A percentile compares a stretch with the other conserved stretches of the same genome.
phyloP scores from a whole-genome alignment of 2,113 vertebrate genomes.

The Regulus satrapa region DNA sequence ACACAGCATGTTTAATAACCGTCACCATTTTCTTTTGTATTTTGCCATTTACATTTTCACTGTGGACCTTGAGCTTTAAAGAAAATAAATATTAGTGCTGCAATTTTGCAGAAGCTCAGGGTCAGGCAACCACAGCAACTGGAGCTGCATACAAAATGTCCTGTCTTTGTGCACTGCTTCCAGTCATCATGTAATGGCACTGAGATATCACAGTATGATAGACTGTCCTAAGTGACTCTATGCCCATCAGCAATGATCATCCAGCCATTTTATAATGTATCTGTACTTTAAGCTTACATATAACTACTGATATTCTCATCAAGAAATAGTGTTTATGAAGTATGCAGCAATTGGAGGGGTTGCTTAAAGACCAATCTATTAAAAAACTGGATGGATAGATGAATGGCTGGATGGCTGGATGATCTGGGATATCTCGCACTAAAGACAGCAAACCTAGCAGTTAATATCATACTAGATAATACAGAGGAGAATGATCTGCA shows the following conservation, averaged over 20 bases:
- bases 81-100: not conserved
- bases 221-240: not conserved
- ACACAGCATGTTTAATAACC: not conserved
- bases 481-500: not conserved
- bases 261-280: not conserved
- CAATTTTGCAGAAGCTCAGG: not conserved
- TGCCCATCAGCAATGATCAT: not conserved
- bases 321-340: not conserved
- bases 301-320: not conserved
- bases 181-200: not conserved
- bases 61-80: not conserved
- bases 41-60: not conserved
- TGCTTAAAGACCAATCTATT: not conserved
- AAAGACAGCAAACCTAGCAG: not conserved
- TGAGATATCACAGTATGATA: not conserved
- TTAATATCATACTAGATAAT: not conserved
- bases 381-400: not conserved
- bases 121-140: not conserved
- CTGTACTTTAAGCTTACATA: not conserved
- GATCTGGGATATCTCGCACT: not conserved
- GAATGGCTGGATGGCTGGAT: not conserved
- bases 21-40: not conserved
- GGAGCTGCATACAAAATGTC: not conserved
- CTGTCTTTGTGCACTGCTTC: not conserved
- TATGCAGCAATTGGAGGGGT: not conserved